Evolutionary conservation across 2,888 invertebrate species (phyloP), one percentile per base, ranked within the genome.

Genomic region (Leucozona laternaria): DNA sequence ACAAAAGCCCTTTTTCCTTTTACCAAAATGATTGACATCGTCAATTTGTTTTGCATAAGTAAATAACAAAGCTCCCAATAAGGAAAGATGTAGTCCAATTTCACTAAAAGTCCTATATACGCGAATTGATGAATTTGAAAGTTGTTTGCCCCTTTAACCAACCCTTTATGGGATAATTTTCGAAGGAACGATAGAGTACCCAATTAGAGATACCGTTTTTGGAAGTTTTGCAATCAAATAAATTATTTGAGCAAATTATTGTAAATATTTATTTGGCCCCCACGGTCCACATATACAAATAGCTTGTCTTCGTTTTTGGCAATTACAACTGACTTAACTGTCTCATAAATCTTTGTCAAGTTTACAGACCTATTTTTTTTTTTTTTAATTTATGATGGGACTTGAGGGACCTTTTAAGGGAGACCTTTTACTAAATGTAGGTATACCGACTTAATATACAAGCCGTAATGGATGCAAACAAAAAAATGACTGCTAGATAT

Each of bases 161-260:
- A 68, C 22, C 53, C 60, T 72, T 80, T 72, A 77, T 31, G 45
- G 17, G 17, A 7, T 22, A 25, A 15, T 75, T 37, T 22, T 62
- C 37, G 6, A 37, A 48, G 58, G 43, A 62, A 60, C 34, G 58
- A 34, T 28, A 31, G 48, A 45, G 17, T 58, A 53, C n/a, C 58
- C 79, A 50, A 77, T 77, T 64, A 72, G 71, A 80, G 25, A 57
- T n/a, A 55, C 55, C 20, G 13, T 68, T 68, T 64, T 40, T 2
- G 25, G n/a, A 37, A 40, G 31, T 53, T 68, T 50, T 34, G 76
- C 48, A 72, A 62, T 73, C 76, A 77, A 85, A 85, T 80, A 76
- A 85, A 85, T 85, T 85, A 85, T 85, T 85, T 85, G 68, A 57
- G 70, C 77, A 78, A 85, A 81, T 85, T 73, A 78, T 81, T 85